Conservation (phyloP, 2,797 vertebrate genomes). For the Astyanax mexicanus region DNA sequence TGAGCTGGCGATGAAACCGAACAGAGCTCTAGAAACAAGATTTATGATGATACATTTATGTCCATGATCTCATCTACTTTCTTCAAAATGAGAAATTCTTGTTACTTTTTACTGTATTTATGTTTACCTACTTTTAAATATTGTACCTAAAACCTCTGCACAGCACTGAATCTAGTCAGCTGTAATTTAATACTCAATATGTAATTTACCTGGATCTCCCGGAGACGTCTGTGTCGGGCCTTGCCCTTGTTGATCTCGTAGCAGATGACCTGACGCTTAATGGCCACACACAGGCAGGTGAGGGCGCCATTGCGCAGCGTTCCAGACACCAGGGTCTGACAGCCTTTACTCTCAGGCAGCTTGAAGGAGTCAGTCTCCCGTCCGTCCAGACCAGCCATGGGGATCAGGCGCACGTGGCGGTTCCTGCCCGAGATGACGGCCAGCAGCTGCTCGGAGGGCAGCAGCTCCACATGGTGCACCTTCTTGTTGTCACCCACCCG, state of each 20-base stretch:
- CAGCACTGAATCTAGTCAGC: no score
- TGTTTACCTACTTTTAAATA: no score
- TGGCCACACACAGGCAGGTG: constrained; percentile 93
- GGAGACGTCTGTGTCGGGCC: constrained; percentile 88
- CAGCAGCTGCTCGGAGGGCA: constrained; percentile 91
- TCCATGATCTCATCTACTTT: no score
- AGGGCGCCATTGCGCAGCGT: constrained; percentile 83
- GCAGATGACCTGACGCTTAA: constrained; percentile 95
- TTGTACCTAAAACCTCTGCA: no score
- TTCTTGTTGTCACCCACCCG: constrained; percentile 97
- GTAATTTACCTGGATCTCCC: constrained; percentile 88
- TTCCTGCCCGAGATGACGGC: constrained; percentile 97
- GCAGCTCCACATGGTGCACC: constrained; percentile 94
- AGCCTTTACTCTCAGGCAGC: constrained; percentile 93
- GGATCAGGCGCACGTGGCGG: constrained; percentile 94
- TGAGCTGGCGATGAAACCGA: no score
- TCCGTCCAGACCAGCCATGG: constrained; percentile 89
- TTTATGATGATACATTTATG: no score
- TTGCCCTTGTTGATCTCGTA: constrained; percentile 96
- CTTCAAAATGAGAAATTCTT: no score
- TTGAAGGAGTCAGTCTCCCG: constrained; percentile 92
- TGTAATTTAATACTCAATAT: no score
- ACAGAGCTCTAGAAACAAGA: no score
- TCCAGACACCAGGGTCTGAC: constrained; percentile 90
- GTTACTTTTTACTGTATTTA: no score